Evolutionary conservation across 2,888 invertebrate species (phyloP).

Genomic region (Lasioglossum malachurum): DNA sequence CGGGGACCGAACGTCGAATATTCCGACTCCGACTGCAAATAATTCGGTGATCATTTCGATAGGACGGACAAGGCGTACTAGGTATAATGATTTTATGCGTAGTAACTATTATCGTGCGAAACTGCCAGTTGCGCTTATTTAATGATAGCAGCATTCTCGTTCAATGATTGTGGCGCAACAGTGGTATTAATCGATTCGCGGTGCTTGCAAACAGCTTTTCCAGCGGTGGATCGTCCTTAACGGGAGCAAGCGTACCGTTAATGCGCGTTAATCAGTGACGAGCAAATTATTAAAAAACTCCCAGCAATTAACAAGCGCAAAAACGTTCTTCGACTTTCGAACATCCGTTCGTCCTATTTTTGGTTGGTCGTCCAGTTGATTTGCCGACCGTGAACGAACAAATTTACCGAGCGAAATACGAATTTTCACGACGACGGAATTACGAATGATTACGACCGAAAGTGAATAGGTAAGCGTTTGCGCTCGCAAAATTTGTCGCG

Average conservation of each 20-base stretch:
- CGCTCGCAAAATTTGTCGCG: conserved; percentile 3
- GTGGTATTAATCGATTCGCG: conserved; percentile 42
- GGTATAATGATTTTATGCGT: conserved; percentile 30
- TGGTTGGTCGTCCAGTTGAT: not conserved
- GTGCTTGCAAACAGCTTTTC: conserved; percentile 16
- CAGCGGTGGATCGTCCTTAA: not conserved
- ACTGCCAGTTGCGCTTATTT: conserved; percentile 35
- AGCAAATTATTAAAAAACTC: conserved; percentile 20
- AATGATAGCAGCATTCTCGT: conserved; percentile 24
- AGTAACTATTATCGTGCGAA: conserved; percentile 1
- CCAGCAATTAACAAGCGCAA: not conserved
- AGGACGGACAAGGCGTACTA: not conserved
- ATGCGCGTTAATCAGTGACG: not conserved
- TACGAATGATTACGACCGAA: not conserved
- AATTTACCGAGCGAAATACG: not conserved
- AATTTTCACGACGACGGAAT: not conserved
- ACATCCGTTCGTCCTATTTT: not conserved
- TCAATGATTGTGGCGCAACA: conserved; percentile 36
- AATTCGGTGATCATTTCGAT: conserved; percentile 28
- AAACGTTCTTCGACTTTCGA: not conserved
- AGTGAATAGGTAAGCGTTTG: conserved; percentile 16
- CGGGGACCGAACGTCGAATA: no score
- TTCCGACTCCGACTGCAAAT: not conserved
- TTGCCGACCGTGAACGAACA: not conserved
- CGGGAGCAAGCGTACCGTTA: not conserved